Percentiles rank a stretch among this genome's conserved stretches.
phyloP scores from a whole-genome alignment of 1,140 invertebrate genomes.

The Pristionchus pacificus region DNA sequence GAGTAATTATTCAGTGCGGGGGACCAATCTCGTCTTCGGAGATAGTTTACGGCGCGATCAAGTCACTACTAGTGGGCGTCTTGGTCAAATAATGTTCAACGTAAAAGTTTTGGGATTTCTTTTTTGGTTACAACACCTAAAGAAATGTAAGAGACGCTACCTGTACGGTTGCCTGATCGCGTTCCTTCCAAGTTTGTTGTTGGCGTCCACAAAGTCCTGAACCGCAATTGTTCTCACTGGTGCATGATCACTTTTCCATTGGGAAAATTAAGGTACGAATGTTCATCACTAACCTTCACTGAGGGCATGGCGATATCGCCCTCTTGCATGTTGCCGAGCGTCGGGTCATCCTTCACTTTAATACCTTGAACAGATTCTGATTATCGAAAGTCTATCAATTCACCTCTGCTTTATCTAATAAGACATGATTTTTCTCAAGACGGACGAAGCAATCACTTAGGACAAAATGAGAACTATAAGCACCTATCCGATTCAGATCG shows the following conservation, averaged over 20 bases:
- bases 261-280: slow-evolving; percentile 1
- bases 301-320: slow-evolving; percentile 46
- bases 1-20: slow-evolving; percentile 6
- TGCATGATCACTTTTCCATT: too few relatives aligned
- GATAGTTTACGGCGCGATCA: neutral
- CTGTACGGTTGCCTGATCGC: slow-evolving; percentile 49
- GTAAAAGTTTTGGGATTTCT: too few relatives aligned
- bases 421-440: too few relatives aligned
- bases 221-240: too few relatives aligned
- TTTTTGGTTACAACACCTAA: too few relatives aligned
- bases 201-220: slow-evolving; percentile 41
- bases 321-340: slow-evolving; percentile 48
- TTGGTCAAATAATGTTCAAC: slow-evolving; percentile 3
- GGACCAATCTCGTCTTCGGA: neutral
- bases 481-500: neutral
- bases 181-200: slow-evolving; percentile 41
- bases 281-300: neutral
- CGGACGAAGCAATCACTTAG: too few relatives aligned
- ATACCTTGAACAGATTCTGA: slow-evolving; percentile 27
- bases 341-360: slow-evolving; percentile 47
- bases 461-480: too few relatives aligned
- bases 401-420: too few relatives aligned
- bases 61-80: neutral
- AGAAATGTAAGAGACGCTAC: too few relatives aligned
- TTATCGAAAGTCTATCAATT: too few relatives aligned